phyloP scores from a whole-genome alignment of 1,140 invertebrate genomes.

The Zaprionus lachaisei region DNA sequence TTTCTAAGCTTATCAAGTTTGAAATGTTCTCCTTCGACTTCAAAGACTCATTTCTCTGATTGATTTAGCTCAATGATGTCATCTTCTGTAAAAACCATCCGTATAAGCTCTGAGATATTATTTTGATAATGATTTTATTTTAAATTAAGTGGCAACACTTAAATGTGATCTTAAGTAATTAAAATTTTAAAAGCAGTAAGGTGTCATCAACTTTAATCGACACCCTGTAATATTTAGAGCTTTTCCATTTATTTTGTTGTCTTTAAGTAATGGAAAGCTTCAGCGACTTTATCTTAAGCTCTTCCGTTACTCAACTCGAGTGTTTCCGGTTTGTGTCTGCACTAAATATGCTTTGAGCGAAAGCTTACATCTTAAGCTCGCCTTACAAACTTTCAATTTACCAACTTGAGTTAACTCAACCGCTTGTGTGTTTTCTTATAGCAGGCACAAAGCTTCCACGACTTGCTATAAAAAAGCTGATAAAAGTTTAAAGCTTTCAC shows the following conservation, averaged over 20 bases:
- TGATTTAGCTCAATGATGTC: too few species aligned
- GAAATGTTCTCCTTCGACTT: too few species aligned
- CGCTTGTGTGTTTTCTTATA: constrained; percentile 18
- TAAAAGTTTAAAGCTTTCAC: constrained; percentile 9
- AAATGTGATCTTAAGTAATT: too few species aligned
- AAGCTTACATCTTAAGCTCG: constrained; percentile 41
- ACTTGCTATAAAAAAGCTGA: constrained; percentile 6
- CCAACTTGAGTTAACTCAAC: neutral
- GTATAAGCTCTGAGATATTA: too few species aligned
- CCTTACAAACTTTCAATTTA: constrained; percentile 11
- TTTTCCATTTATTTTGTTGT: constrained; percentile 20
- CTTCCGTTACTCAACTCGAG: constrained; percentile 14
- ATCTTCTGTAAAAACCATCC: too few species aligned
- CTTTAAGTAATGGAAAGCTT: constrained; percentile 50
- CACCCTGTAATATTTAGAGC: constrained; percentile 40
- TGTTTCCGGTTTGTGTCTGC: constrained; percentile 59
- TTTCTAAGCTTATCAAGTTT: too few species aligned
- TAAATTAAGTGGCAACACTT: too few species aligned
- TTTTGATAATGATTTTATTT: too few species aligned
- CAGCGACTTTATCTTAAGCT: constrained; percentile 45
- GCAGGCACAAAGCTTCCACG: constrained; percentile 14
- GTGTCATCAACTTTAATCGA: too few species aligned
- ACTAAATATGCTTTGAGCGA: constrained; percentile 16
- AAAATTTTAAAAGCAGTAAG: too few species aligned
- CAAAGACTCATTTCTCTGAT: too few species aligned